These are phyloP conservation scores for Nephila pilipes DNA, from an alignment of 1,140 invertebrate genomes.

Conservation along the genomic window DNA sequence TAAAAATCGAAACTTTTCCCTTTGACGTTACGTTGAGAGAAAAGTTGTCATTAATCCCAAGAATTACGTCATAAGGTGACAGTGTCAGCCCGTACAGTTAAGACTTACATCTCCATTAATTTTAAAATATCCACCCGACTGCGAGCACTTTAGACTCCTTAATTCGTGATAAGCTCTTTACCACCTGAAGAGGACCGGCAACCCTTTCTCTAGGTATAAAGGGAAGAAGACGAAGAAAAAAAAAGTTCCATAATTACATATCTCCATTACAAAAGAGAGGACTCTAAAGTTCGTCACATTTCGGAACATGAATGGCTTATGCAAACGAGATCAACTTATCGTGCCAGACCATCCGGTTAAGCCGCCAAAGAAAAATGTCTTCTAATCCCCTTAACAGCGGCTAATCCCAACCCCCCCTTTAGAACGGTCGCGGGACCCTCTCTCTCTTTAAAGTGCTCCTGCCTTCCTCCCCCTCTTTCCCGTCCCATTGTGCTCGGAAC, in stretches of 20 bases:
- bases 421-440: neutral
- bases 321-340: slow-evolving; percentile 49
- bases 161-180: neutral
- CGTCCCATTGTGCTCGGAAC: neutral
- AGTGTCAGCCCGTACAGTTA: too few relatives aligned
- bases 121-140: too few relatives aligned
- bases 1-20: too few relatives aligned
- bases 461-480: neutral
- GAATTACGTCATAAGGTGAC: too few relatives aligned
- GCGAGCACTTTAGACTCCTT: too few relatives aligned
- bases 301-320: slow-evolving; percentile 11
- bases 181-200: neutral
- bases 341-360: slow-evolving; percentile 27
- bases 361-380: neutral
- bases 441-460: neutral
- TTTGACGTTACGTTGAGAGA: too few relatives aligned
- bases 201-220: neutral
- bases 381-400: slow-evolving; percentile 50
- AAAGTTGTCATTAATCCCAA: too few relatives aligned
- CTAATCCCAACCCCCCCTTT: neutral
- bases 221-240: neutral
- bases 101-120: too few relatives aligned
- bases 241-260: neutral
- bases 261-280: neutral
- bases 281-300: neutral